phyloP scores from a whole-genome alignment of 1,140 invertebrate species.

The Sinonovacula constricta region DNA sequence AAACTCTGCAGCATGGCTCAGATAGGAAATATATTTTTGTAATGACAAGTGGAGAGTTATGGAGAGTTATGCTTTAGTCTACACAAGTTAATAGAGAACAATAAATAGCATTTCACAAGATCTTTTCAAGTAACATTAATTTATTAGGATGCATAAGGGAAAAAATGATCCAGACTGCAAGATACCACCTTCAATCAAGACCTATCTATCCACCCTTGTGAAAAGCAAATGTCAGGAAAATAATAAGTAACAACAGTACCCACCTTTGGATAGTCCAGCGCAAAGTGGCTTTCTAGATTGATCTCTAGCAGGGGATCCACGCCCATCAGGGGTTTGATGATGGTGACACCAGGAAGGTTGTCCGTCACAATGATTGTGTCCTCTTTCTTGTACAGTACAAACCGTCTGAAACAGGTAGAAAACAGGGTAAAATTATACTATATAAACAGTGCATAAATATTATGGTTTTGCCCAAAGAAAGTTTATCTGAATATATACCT shows the following conservation, averaged over 20 bases:
- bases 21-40: too few relatives aligned
- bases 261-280: conserved; percentile 93
- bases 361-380: conserved; percentile 65
- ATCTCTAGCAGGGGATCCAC: conserved; percentile 95
- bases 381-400: conserved; percentile 65
- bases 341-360: conserved; percentile 91
- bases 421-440: not conserved
- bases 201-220: not conserved
- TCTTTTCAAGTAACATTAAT: too few relatives aligned
- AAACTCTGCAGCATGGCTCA: too few relatives aligned
- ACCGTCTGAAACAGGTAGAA: conserved; percentile 76
- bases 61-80: not conserved
- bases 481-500: too few relatives aligned
- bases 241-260: not conserved
- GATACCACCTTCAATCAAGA: not conserved
- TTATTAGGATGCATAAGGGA: too few relatives aligned
- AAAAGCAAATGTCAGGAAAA: not conserved
- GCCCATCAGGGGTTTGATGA: conserved; percentile 97
- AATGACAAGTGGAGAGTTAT: too few relatives aligned
- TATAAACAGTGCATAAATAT: conserved; percentile 95
- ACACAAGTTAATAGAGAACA: not conserved
- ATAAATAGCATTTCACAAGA: too few relatives aligned
- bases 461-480: too few relatives aligned
- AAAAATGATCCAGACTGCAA: too few relatives aligned
- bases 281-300: conserved; percentile 98